phyloP scores from a whole-genome alignment of 2,113 vertebrate species.

The Tachuris rubrigastra region DNA sequence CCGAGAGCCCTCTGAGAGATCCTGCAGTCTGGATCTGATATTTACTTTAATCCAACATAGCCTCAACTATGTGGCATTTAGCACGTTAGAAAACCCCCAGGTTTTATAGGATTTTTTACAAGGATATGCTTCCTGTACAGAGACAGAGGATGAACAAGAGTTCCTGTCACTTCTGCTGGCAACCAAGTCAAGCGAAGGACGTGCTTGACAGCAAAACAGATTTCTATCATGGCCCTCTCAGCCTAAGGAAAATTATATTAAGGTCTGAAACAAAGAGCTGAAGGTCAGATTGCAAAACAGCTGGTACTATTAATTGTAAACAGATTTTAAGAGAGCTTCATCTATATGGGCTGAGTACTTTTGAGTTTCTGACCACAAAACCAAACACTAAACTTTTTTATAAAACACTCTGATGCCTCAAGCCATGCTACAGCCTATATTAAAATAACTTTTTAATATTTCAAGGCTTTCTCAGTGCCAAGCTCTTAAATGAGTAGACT shows the following conservation, averaged over 20 bases:
- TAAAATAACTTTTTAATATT: conserved; percentile 33
- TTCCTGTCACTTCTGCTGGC: not conserved
- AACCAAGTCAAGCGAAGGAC: not conserved
- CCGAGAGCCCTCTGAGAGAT: not conserved
- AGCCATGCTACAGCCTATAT: not conserved
- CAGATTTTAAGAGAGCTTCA: not conserved
- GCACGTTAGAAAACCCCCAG: not conserved
- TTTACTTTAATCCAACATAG: not conserved
- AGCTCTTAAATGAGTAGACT: conserved; percentile 10
- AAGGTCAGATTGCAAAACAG: not conserved
- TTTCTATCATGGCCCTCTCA: not conserved
- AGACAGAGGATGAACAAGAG: not conserved
- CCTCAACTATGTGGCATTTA: not conserved
- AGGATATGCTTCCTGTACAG: not conserved
- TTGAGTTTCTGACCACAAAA: conserved; percentile 11
- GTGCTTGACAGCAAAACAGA: not conserved
- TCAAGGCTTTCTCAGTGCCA: conserved; percentile 19
- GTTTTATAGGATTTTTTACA: not conserved
- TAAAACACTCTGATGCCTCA: not conserved
- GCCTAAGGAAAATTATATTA: not conserved
- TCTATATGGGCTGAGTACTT: not conserved
- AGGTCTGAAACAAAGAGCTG: not conserved
- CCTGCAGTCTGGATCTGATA: not conserved
- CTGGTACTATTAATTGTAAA: not conserved
- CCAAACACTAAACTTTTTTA: not conserved